These are phyloP conservation scores for Amiota communis DNA, from an alignment of 2,888 invertebrate genomes.

Conservation along the genomic window DNA sequence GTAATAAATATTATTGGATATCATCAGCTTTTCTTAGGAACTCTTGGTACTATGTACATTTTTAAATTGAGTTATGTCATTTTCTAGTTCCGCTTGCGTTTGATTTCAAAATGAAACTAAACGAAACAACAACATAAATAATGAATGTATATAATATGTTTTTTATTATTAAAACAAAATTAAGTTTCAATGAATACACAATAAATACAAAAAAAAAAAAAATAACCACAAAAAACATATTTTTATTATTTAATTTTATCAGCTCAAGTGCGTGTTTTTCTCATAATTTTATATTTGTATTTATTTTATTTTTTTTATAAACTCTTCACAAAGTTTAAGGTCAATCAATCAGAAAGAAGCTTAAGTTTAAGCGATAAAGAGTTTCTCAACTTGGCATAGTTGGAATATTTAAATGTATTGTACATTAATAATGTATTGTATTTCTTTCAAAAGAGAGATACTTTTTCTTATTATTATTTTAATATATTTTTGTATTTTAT, in stretches of 20 bases:
- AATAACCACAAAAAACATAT: too few relatives aligned
- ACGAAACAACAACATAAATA: too few relatives aligned
- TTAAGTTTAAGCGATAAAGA: background rate
- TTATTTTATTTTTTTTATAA: too few relatives aligned
- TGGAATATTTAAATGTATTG: background rate
- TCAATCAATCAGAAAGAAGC: background rate
- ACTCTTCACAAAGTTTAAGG: slow-evolving; percentile 1
- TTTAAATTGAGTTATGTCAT: too few relatives aligned
- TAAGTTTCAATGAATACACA: background rate
- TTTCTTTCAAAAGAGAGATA: too few relatives aligned
- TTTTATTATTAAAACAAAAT: background rate
- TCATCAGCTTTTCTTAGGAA: slow-evolving; percentile 21
- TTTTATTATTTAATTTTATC: background rate
- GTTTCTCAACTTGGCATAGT: background rate
- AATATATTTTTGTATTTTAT: background rate
- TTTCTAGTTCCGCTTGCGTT: too few relatives aligned
- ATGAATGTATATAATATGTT: too few relatives aligned
- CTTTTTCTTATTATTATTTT: too few relatives aligned
- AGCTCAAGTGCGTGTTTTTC: slow-evolving; percentile 4
- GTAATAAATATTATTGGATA: background rate
- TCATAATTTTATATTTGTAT: background rate
- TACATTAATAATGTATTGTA: too few relatives aligned
- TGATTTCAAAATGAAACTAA: too few relatives aligned
- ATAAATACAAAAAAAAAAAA: background rate
- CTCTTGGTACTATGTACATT: slow-evolving; percentile 4